Base-by-base conservation (phyloP, 2,888 invertebrate species). In the Cantharis nigra region DNA sequence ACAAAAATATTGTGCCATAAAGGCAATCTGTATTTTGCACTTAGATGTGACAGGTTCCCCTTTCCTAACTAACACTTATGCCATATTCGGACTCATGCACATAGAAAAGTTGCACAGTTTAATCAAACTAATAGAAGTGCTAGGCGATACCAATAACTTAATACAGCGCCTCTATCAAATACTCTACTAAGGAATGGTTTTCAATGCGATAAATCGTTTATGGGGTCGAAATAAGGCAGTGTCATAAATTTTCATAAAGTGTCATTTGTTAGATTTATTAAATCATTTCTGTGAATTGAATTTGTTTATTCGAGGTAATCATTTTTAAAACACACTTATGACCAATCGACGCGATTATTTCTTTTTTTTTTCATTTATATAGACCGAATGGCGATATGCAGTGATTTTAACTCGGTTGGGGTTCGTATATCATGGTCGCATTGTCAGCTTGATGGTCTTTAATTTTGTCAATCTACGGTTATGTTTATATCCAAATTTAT, bases 231-330 rank as follows among this genome's bases (percentile, higher is more conserved):
- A 86, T 87, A 86, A 86, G 86, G 85, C 85, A 78, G 76, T 80
- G 84, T 85, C 84, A 86, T 88, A 87, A 86, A 88, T 88, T 87
- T 87, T 87, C 86, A 88, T 88, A 88, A 88, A 88, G 87, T 84
- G 88, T 88, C 88, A 87, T 87, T 87, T 87, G 85, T 84, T 86
- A 87, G 87, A 88, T 88, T 88, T 88, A 88, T 88, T 87, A 87
- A 87, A 88, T 87, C 86, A 87, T 87, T 86, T 85, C 85, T 83
- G 82, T 80, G 84, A 85, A 84, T 83, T 84, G 85, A 86, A 87
- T 86, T 85, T 85, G 85, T 85, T 87, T 86, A 85, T 86, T 85
- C 84, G 86, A 85, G 86, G 85, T 87, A 86, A 88, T 88, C 87
- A 86, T 84, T 87, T 86, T 87, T 85, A 82, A 85, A 82, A 79